phyloP scores from a whole-genome alignment of 2,797 vertebrate genomes.

The Phylloscopus collybita region DNA sequence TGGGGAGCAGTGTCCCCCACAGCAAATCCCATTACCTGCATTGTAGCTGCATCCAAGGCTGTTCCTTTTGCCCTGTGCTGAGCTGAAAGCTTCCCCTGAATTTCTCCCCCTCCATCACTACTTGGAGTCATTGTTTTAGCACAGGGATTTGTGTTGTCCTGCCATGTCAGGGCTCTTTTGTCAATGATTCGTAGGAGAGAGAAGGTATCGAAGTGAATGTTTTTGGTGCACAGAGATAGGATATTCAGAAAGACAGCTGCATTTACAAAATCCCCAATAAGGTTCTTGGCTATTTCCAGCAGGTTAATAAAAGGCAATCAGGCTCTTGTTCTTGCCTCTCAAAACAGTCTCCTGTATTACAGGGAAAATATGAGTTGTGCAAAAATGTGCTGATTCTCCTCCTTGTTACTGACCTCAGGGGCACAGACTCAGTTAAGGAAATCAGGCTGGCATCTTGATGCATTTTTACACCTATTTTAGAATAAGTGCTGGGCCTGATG shows the following conservation, averaged over 20 bases:
- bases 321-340: constrained; percentile 14
- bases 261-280: constrained; percentile 1
- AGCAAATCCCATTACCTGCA: neutral
- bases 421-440: neutral
- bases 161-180: neutral
- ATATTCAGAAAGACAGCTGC: neutral
- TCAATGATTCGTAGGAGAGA: neutral
- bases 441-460: neutral
- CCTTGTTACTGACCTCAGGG: neutral
- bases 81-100: neutral
- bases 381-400: constrained; percentile 11
- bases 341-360: neutral
- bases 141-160: neutral
- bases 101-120: neutral
- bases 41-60: neutral
- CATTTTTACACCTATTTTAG: neutral
- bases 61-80: neutral
- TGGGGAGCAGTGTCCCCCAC: neutral
- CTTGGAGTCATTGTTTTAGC: neutral
- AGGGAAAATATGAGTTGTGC: neutral
- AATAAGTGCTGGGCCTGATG: neutral
- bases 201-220: neutral
- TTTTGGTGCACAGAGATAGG: neutral
- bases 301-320: constrained; percentile 53
- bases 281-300: constrained; percentile 36